These are phyloP conservation scores for Prunella himalayana DNA, from an alignment of 2,113 vertebrate species.

Conservation along the genomic window DNA sequence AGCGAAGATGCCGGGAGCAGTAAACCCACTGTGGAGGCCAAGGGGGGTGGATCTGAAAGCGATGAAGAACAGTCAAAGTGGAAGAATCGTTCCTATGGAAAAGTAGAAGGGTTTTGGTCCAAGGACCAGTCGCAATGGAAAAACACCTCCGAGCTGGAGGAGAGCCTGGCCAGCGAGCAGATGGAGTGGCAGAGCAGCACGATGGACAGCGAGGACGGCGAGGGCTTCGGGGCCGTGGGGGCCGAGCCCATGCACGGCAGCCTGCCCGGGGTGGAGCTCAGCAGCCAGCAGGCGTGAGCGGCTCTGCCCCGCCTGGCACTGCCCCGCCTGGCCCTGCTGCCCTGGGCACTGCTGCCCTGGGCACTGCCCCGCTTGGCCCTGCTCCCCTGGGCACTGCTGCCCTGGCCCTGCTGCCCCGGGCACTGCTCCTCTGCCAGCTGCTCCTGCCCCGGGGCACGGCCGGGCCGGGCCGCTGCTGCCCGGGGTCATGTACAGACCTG, in stretches of 20 bases:
- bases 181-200: conserved; percentile 81
- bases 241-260: conserved; percentile 77
- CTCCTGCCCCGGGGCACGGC: neutral
- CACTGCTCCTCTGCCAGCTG: no score
- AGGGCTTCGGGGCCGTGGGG: conserved; percentile 74
- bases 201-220: conserved; percentile 79
- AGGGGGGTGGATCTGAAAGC: conserved; percentile 61
- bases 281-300: conserved; percentile 78
- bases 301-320: neutral
- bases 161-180: conserved; percentile 74
- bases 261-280: conserved; percentile 78
- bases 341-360: neutral
- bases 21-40: conserved; percentile 73
- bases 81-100: conserved; percentile 83
- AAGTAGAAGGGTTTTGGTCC: conserved; percentile 80
- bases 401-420: no score
- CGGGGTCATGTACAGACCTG: neutral
- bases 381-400: no score
- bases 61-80: conserved; percentile 75
- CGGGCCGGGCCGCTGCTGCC: neutral
- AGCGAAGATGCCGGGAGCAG: conserved; percentile 80
- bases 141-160: conserved; percentile 69
- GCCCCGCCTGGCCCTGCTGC: neutral
- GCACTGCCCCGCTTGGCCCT: no score
- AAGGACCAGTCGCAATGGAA: conserved; percentile 82